These are phyloP conservation scores for Seriola rivoliana DNA, from an alignment of 2,113 vertebrate genomes.

Conservation along the genomic window DNA sequence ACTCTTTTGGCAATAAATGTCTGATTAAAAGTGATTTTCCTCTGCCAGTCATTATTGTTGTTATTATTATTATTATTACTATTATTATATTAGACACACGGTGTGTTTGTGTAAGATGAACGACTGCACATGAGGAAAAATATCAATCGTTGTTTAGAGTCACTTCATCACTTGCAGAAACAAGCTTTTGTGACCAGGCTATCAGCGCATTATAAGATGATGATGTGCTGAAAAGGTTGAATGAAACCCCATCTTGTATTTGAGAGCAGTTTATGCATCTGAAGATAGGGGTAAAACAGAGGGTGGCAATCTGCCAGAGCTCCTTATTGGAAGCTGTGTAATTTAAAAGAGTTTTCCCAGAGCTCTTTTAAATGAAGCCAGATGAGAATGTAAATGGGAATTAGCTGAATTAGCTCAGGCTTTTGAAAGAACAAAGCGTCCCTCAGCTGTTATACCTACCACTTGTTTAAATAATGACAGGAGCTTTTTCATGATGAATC, in stretches of 20 bases:
- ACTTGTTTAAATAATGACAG: not conserved
- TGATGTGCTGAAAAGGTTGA: not conserved
- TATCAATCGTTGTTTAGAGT: not conserved
- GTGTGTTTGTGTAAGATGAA: not conserved
- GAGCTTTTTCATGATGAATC: not conserved
- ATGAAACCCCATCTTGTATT: not conserved
- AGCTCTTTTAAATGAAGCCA: not conserved
- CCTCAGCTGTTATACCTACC: not conserved
- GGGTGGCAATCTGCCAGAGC: not conserved
- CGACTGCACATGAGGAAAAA: not conserved
- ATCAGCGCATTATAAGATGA: not conserved
- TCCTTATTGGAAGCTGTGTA: not conserved
- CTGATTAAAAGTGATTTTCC: constrained; percentile 1
- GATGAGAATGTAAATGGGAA: not conserved
- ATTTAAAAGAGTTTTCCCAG: not conserved
- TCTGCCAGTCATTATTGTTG: not conserved
- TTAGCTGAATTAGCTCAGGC: not conserved
- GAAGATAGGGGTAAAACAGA: not conserved
- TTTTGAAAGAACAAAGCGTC: not conserved
- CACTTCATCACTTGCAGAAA: not conserved
- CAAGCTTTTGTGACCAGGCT: not conserved
- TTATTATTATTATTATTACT: not conserved
- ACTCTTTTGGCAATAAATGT: constrained; percentile 33
- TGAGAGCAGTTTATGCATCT: not conserved
- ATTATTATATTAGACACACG: not conserved